A percentile compares a stretch with the other conserved stretches of the same genome.
Evolutionary conservation across 2,113 vertebrate genomes (phyloP).

Genomic region (Tychaedon coryphoeus): DNA sequence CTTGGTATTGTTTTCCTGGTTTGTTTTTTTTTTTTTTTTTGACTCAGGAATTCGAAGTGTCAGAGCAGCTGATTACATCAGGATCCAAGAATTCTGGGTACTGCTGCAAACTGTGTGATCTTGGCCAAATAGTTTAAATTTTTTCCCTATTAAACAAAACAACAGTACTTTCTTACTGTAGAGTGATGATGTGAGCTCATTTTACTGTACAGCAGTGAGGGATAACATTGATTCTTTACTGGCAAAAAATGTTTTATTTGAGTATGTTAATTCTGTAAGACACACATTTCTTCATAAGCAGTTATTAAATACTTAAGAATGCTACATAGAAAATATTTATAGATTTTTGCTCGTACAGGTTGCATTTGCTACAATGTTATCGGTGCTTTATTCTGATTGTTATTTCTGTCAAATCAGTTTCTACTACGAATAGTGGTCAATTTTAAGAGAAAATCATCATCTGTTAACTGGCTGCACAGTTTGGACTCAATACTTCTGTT

Average conservation of each 20-base stretch:
- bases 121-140: background rate
- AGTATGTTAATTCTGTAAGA: background rate
- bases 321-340: background rate
- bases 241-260: background rate
- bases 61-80: accelerated
- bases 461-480: background rate
- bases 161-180: background rate
- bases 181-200: background rate
- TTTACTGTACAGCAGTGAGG: background rate
- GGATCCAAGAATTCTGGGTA: background rate
- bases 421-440: background rate
- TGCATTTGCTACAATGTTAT: background rate
- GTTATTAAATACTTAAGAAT: background rate
- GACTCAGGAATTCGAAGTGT: background rate
- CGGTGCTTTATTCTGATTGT: background rate
- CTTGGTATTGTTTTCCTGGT: background rate
- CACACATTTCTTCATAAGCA: background rate
- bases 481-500: background rate
- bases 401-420: background rate
- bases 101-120: background rate
- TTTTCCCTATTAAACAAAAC: background rate
- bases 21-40: background rate
- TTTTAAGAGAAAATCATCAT: background rate
- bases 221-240: background rate
- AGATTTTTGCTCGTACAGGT: background rate